Conservation (phyloP, 2,797 vertebrate genomes). For the Champsocephalus esox region DNA sequence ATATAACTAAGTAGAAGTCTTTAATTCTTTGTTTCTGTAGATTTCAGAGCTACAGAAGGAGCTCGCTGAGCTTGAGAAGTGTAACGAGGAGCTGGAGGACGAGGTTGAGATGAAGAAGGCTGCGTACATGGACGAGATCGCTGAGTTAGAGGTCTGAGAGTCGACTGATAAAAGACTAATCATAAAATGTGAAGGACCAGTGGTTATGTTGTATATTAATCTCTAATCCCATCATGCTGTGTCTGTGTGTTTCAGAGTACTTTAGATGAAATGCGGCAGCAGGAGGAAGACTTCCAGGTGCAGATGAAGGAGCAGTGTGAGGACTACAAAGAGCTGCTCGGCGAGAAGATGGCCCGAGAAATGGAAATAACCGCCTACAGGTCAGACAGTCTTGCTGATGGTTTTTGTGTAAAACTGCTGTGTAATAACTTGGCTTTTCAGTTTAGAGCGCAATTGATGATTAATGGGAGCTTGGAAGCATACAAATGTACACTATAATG, state of each 20-base stretch:
- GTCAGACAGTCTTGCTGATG: constrained; percentile 52
- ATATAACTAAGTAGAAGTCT: not conserved
- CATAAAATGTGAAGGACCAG: constrained; percentile 38
- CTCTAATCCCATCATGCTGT: constrained; percentile 12
- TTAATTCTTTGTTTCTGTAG: constrained; percentile 60
- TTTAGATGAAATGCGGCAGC: constrained; percentile 74
- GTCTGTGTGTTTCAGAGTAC: constrained; percentile 59
- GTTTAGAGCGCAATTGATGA: too few species aligned
- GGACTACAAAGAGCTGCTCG: constrained; percentile 80
- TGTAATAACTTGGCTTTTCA: constrained; percentile 4
- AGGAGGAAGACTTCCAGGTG: constrained; percentile 68
- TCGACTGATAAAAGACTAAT: constrained; percentile 47
- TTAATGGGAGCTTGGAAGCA: not conserved
- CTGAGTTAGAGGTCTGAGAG: constrained; percentile 79
- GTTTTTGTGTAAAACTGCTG: not conserved
- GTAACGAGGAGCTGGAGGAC: constrained; percentile 74
- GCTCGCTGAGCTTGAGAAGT: constrained; percentile 71
- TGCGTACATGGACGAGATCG: constrained; percentile 74
- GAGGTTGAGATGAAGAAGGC: constrained; percentile 73
- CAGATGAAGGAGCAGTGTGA: constrained; percentile 83
- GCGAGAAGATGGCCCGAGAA: constrained; percentile 84
- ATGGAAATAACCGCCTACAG: constrained; percentile 85
- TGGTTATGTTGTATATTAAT: constrained; percentile 52
- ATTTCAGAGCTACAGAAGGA: constrained; percentile 76
- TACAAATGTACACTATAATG: not conserved